phyloP scores from a whole-genome alignment of 2,797 vertebrate species.

The Microchirus variegatus region DNA sequence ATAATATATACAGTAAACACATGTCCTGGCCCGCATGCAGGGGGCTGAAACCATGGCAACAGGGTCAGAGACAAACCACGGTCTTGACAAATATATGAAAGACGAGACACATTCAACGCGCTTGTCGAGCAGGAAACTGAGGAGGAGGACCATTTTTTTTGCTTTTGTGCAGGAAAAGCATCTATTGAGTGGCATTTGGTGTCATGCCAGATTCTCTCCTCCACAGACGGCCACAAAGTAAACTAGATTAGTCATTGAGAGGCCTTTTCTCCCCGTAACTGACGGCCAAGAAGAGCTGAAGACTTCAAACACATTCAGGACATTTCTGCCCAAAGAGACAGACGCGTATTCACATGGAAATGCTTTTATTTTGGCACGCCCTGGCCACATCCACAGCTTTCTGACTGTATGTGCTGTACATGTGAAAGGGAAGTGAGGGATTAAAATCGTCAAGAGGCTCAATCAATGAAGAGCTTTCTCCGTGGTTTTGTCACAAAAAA shows the following conservation, averaged over 20 bases:
- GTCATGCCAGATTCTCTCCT: slow-evolving; percentile 75
- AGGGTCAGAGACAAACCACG: slow-evolving; percentile 65
- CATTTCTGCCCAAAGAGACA: slow-evolving; percentile 55
- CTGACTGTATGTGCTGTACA: slow-evolving; percentile 69
- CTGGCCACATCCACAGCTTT: slow-evolving; percentile 47
- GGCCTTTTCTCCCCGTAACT: slow-evolving; percentile 56
- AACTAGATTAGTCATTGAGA: slow-evolving; percentile 75
- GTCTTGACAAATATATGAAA: slow-evolving; percentile 77
- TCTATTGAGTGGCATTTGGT: slow-evolving; percentile 77
- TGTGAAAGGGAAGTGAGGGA: slow-evolving; percentile 33
- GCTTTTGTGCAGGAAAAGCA: slow-evolving; percentile 63
- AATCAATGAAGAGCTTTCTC: slow-evolving; percentile 21
- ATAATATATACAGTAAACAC: slow-evolving; percentile 73
- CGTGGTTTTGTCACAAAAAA: slow-evolving; percentile 31
- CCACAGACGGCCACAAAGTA: slow-evolving; percentile 69
- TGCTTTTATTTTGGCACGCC: slow-evolving; percentile 49
- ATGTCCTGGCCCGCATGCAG: slow-evolving; percentile 49
- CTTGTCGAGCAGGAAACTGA: slow-evolving; percentile 56
- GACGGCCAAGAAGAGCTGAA: slow-evolving; percentile 58
- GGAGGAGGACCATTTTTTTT: slow-evolving; percentile 51
- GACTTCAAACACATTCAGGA: slow-evolving; percentile 66
- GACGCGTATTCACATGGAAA: slow-evolving; percentile 68
- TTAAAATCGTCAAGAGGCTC: slow-evolving; percentile 38
- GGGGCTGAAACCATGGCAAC: slow-evolving; percentile 73
- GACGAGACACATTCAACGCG: slow-evolving; percentile 57